Evolutionary conservation across 2,888 invertebrate genomes (phyloP).

Genomic region (Ligdia adustata): DNA sequence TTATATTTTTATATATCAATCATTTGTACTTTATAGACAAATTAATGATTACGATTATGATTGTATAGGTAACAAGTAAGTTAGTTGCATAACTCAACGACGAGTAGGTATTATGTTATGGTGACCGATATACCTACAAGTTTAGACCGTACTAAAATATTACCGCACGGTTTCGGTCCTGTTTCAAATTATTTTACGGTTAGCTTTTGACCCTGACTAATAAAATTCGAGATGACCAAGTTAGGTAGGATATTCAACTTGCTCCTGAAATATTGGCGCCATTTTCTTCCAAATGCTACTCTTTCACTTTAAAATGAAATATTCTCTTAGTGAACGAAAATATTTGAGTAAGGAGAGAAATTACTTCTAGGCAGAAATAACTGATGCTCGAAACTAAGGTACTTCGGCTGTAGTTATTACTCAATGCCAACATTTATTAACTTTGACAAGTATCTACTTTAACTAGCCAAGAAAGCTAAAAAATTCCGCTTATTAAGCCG

Average conservation of each 20-base stretch:
- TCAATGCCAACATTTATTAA: no score
- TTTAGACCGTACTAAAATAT: slow-evolving; percentile 18
- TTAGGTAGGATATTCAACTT: slow-evolving; percentile 20
- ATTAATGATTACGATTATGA: no score
- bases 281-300: slow-evolving; percentile 16
- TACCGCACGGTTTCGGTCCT: slow-evolving; percentile 24
- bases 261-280: slow-evolving; percentile 26
- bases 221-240: slow-evolving; percentile 29
- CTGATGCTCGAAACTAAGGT: neutral
- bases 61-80: no score
- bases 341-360: slow-evolving; percentile 8
- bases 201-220: slow-evolving; percentile 32
- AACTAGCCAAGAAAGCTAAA: no score
- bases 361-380: slow-evolving; percentile 6
- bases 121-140: neutral
- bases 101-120: no score
- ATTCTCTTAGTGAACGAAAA: slow-evolving; percentile 5
- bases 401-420: slow-evolving; percentile 8
- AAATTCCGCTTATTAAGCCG: no score
- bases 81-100: no score
- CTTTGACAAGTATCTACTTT: no score
- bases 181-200: slow-evolving; percentile 34
- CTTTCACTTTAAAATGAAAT: slow-evolving; percentile 20
- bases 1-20: no score
- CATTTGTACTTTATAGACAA: no score